A percentile compares a stretch with the other conserved stretches of the same genome.
Conservation (phyloP, 2,888 invertebrate genomes). For the Galerucella calmariensis region DNA sequence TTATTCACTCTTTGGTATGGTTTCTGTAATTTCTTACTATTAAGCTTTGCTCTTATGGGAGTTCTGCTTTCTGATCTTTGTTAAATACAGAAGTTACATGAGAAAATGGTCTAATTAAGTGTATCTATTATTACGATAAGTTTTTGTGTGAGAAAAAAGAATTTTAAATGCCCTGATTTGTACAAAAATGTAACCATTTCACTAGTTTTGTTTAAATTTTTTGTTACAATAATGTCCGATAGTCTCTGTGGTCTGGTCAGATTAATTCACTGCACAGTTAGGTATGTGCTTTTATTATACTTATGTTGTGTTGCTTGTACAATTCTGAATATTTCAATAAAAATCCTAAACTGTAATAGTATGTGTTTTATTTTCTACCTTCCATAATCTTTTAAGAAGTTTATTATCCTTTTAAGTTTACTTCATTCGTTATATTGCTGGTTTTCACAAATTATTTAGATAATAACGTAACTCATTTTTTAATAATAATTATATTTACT, state of each 20-base stretch:
- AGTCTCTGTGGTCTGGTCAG: slow-evolving; percentile 51
- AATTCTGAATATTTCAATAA: slow-evolving; percentile 64
- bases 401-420: too few relatives aligned
- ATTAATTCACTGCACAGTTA: slow-evolving; percentile 58
- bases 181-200: not conserved
- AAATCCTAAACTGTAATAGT: slow-evolving; percentile 44
- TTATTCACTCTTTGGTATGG: too few relatives aligned
- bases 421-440: too few relatives aligned
- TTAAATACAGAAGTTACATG: too few relatives aligned
- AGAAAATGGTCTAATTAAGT: too few relatives aligned
- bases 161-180: not conserved
- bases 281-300: slow-evolving; percentile 61
- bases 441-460: not conserved
- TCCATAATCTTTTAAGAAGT: not conserved
- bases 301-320: slow-evolving; percentile 65
- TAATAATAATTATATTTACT: slow-evolving; percentile 2
- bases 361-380: not conserved
- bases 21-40: too few relatives aligned
- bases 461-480: not conserved
- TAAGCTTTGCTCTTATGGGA: too few relatives aligned
- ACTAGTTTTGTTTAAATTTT: slow-evolving; percentile 29
- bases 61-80: too few relatives aligned
- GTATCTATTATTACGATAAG: too few relatives aligned
- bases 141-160: not conserved
- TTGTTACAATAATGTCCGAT: slow-evolving; percentile 50